phyloP scores from a whole-genome alignment of 2,888 invertebrate genomes.

The Hydropsyche betteni region DNA sequence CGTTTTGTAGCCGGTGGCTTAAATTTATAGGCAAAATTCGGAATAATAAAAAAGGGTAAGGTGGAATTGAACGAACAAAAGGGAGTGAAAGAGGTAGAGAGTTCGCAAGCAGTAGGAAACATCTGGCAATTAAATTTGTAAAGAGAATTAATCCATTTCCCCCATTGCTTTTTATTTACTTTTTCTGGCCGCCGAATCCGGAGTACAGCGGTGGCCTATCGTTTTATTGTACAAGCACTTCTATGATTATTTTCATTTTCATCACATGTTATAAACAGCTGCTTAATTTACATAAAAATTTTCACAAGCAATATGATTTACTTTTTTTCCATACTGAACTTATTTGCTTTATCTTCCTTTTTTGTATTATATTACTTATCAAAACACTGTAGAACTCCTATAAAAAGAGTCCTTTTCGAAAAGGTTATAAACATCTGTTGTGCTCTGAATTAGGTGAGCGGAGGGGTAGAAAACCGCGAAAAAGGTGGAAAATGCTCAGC shows the following conservation, averaged over 20 bases:
- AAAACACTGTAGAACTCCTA: too few species aligned
- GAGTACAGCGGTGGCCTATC: conserved; percentile 16
- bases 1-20: conserved; percentile 28
- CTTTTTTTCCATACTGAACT: neutral
- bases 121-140: conserved; percentile 52
- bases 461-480: conserved; percentile 44
- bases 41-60: conserved; percentile 25
- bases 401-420: neutral
- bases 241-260: conserved; percentile 1
- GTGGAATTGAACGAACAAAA: conserved; percentile 18
- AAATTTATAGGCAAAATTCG: conserved; percentile 29
- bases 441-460: conserved; percentile 13
- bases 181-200: conserved; percentile 42
- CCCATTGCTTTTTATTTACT: conserved; percentile 49
- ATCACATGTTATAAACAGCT: neutral
- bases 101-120: conserved; percentile 49
- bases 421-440: conserved; percentile 1
- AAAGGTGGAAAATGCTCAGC: conserved; percentile 49
- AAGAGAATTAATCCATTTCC: conserved; percentile 51
- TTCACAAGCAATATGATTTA: neutral
- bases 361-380: too few species aligned
- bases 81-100: conserved; percentile 35
- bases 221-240: neutral
- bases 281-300: neutral
- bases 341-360: too few species aligned